Base-by-base conservation (phyloP, 2,888 invertebrate genomes). In the Aporophyla nigra region DNA sequence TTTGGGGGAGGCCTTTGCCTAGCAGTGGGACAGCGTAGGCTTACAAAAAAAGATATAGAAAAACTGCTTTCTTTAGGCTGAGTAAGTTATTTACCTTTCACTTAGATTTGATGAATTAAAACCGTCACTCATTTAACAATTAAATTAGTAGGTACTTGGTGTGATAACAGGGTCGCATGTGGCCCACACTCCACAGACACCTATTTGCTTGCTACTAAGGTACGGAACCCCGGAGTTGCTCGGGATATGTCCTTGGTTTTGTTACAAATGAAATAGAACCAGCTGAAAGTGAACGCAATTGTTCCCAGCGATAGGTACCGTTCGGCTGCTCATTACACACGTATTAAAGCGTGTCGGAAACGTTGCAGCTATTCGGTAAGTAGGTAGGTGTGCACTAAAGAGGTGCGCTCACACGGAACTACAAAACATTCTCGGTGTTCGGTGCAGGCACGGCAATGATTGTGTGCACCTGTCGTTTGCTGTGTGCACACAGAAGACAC, bases 301-400 rank as follows among this genome's bases (percentile, higher is more conserved):
- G 49, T 59, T 66, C 33, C 58, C 27, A 21, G 61, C 66, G 27
- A n/a, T 46, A 67, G 40, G 56, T 53, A 80, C 63, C 62, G 54
- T 16, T 56, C 19, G 56, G 54, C 59, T 71, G 56, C 59, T 85
- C 68, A 77, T 77, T 85, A 80, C 74, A 80, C 83, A 74, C 83
- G 51, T 84, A 83, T 80, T 73, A 73, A 75, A 77, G 70, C 80
- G 83, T 78, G 75, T 75, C 81, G 69, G 56, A 69, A 76, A 59
- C 59, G 40, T 74, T 62, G 72, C 67, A 72, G 80, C 63, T 70
- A 76, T 67, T 68, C 63, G 43, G 54, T 73, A 70, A 79, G 49
- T 61, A 56, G 16, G 49, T 61, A 56, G 16, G 58, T 62, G 53
- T 40, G 33, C 33, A 51, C 51, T 33, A 54, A 21, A 33, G 49